phyloP scores from a whole-genome alignment of 2,888 invertebrate species.

The Cyclophora punctaria region DNA sequence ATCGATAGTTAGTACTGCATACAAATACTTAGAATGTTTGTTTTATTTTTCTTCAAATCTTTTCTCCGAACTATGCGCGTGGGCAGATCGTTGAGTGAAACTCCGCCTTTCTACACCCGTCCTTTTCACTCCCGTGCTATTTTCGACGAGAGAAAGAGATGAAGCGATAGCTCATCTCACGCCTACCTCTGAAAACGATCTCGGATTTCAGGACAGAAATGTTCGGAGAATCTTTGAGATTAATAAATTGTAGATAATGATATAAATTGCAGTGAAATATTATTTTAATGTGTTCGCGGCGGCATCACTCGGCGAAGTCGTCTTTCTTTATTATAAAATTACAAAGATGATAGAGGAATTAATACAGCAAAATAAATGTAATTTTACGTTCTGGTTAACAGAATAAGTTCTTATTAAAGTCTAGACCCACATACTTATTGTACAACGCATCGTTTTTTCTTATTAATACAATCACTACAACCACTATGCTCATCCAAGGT shows the following conservation, averaged over 20 bases:
- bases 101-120: constrained; percentile 41
- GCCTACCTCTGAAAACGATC: constrained; percentile 25
- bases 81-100: constrained; percentile 36
- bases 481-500: no score
- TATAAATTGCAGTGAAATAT: background rate
- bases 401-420: no score
- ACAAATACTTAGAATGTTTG: constrained; percentile 26
- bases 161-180: constrained; percentile 12
- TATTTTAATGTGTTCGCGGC: no score
- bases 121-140: constrained; percentile 21
- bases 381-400: no score
- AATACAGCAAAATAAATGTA: no score
- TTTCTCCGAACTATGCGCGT: constrained; percentile 28
- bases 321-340: constrained; percentile 2
- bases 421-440: no score
- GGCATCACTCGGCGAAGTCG: constrained; percentile 1
- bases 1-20: background rate
- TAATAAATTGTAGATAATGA: background rate
- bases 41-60: constrained; percentile 39
- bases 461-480: no score
- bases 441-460: no score
- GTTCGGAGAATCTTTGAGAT: constrained; percentile 8
- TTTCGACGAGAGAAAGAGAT: constrained; percentile 20
- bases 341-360: no score
- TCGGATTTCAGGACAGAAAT: constrained; percentile 16